Percentiles rank a stretch among this genome's conserved stretches.
phyloP scores from a whole-genome alignment of 2,113 vertebrate species.

The Zapus hudsonius region DNA sequence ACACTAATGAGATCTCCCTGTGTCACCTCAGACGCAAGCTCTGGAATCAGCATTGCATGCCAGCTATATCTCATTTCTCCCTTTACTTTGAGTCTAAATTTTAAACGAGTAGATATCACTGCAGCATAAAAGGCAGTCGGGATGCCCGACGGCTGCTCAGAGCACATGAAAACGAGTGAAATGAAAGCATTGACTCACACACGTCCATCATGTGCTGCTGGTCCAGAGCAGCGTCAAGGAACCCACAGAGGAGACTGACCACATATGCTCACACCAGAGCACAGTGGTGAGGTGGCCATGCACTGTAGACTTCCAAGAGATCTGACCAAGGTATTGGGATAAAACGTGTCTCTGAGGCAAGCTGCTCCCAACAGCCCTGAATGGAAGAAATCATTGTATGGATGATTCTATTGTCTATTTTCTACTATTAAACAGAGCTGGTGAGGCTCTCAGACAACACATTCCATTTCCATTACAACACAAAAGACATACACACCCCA shows the following conservation, averaged over 20 bases:
- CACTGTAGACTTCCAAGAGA: not conserved
- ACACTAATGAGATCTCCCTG: not conserved
- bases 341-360: constrained; percentile 2
- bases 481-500: not conserved
- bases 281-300: not conserved
- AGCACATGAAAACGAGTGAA: not conserved
- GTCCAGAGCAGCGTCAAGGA: not conserved
- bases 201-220: not conserved
- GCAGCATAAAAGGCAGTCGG: not conserved
- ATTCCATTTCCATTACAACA: constrained; percentile 21
- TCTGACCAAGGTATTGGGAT: not conserved
- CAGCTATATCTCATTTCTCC: constrained; percentile 28
- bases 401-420: not conserved
- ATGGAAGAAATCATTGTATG: not conserved
- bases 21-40: not conserved
- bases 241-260: not conserved
- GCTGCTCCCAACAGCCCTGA: not conserved
- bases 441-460: not conserved
- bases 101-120: constrained; percentile 15
- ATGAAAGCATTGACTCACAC: not conserved
- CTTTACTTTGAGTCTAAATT: constrained; percentile 26
- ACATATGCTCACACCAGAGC: not conserved
- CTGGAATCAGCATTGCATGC: not conserved
- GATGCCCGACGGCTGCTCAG: not conserved
- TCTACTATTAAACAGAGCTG: not conserved